A percentile compares a stretch with the other conserved stretches of the same genome.
phyloP scores from a whole-genome alignment of 37 sponge, comb jelly and placozoan species.

The Cliona cf. orientalis region DNA sequence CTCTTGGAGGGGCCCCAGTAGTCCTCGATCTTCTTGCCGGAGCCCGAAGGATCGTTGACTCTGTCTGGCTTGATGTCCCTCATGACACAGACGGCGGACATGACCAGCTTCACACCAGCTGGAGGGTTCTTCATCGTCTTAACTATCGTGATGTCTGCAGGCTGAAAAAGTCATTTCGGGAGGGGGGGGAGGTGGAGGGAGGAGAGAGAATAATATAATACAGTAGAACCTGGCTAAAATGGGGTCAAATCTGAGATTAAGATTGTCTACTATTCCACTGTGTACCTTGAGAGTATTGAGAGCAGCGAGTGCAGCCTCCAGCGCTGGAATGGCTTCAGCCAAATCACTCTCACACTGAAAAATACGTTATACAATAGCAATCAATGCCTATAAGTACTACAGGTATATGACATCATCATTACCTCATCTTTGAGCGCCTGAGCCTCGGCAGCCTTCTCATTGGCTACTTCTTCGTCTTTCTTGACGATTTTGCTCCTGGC shows the following conservation, averaged over 20 bases:
- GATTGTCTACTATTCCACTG: not conserved
- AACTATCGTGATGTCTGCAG: constrained; percentile 96
- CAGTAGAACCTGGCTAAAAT: not conserved
- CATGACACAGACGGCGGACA: constrained; percentile 99
- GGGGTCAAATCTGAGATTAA: not conserved
- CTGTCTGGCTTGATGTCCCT: constrained; percentile 96
- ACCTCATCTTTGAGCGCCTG: constrained; percentile 96
- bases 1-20: constrained; percentile 99
- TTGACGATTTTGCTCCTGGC: constrained; percentile 88
- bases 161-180: no score
- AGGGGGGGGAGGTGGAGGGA: not conserved
- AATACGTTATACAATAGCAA: not conserved
- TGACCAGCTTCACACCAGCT: constrained; percentile 96
- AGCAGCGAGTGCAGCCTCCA: constrained; percentile 95
- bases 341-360: constrained; percentile 95
- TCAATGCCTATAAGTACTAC: not conserved
- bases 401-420: not conserved
- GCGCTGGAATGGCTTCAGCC: constrained; percentile 99
- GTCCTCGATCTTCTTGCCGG: constrained; percentile 83
- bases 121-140: constrained; percentile 98
- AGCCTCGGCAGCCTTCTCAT: constrained; percentile 90
- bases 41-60: constrained; percentile 87
- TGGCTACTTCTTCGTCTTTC: constrained; percentile 91
- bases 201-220: not conserved
- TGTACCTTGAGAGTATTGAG: constrained; percentile 93